phyloP scores from a whole-genome alignment of 2,888 invertebrate species.

The Melinaea menophilus region DNA sequence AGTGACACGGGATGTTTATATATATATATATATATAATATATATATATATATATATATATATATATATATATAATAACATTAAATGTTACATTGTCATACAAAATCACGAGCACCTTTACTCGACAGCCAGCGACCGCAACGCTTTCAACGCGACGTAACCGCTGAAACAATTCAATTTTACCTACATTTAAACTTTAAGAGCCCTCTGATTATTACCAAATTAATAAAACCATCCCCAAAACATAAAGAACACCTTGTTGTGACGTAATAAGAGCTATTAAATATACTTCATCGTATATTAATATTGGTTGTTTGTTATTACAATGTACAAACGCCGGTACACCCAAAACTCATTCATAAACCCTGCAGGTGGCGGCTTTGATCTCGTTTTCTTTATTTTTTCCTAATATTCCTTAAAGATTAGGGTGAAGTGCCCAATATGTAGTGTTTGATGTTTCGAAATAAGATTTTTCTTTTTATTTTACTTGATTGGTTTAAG shows the following conservation, averaged over 20 bases:
- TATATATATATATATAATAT: no score
- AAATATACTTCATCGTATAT: neutral
- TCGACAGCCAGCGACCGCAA: constrained; percentile 38
- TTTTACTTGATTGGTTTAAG: constrained; percentile 4
- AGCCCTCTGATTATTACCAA: constrained; percentile 41
- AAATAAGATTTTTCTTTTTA: constrained; percentile 39
- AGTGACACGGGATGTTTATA: no score
- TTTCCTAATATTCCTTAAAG: constrained; percentile 40
- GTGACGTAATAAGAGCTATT: constrained; percentile 11
- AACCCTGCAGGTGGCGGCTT: constrained; percentile 47
- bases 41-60: no score
- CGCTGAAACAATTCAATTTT: constrained; percentile 54
- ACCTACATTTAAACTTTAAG: constrained; percentile 48
- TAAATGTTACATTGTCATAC: constrained; percentile 24
- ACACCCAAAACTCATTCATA: constrained; percentile 42
- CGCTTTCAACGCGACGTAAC: constrained; percentile 38
- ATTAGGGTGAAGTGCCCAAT: constrained; percentile 34
- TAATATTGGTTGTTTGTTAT: constrained; percentile 1
- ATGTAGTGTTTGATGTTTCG: constrained; percentile 41
- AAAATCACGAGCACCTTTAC: constrained; percentile 34
- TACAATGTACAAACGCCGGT: constrained; percentile 26
- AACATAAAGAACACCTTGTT: constrained; percentile 17
- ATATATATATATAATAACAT: no score
- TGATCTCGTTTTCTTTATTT: constrained; percentile 46
- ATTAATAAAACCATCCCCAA: constrained; percentile 10